These are phyloP conservation scores for Drosophila parthenogenetica DNA, from an alignment of 2,888 invertebrate genomes.

Conservation along the genomic window DNA sequence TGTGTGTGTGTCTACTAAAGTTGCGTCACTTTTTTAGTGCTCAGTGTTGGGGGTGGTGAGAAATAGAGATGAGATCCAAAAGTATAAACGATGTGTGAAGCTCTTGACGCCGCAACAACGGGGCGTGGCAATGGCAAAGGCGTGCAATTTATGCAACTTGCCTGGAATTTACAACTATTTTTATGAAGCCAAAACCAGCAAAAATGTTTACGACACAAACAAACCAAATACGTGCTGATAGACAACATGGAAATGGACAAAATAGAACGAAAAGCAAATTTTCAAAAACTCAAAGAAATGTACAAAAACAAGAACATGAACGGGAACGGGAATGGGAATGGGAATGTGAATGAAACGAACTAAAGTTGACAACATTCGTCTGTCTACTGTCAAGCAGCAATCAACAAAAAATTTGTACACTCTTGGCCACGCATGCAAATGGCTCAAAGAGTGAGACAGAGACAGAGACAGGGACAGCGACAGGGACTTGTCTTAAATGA, in stretches of 20 bases:
- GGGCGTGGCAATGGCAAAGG: constrained; percentile 7
- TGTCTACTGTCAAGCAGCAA: constrained; percentile 47
- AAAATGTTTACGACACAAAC: constrained; percentile 57
- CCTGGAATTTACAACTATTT: constrained; percentile 76
- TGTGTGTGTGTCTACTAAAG: constrained; percentile 59
- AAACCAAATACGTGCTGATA: constrained; percentile 39
- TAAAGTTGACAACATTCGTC: constrained; percentile 43
- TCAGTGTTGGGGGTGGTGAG: constrained; percentile 17
- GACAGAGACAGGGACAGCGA: neutral
- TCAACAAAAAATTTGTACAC: constrained; percentile 61
- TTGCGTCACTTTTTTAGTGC: constrained; percentile 71
- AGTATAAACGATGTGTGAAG: constrained; percentile 71
- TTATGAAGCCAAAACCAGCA: constrained; percentile 73
- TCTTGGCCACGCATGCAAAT: constrained; percentile 71
- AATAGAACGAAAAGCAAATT: neutral
- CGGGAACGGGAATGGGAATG: too few relatives aligned
- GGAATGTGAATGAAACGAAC: constrained; percentile 6
- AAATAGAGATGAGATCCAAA: neutral
- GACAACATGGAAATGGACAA: neutral
- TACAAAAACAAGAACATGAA: neutral
- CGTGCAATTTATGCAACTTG: constrained; percentile 72
- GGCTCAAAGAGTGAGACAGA: constrained; percentile 23
- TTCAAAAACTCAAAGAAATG: neutral
- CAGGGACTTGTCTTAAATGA: constrained; percentile 56
- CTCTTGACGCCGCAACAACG: constrained; percentile 38